phyloP scores from a whole-genome alignment of 2,113 vertebrate species.

The Sakesphorus luctuosus region DNA sequence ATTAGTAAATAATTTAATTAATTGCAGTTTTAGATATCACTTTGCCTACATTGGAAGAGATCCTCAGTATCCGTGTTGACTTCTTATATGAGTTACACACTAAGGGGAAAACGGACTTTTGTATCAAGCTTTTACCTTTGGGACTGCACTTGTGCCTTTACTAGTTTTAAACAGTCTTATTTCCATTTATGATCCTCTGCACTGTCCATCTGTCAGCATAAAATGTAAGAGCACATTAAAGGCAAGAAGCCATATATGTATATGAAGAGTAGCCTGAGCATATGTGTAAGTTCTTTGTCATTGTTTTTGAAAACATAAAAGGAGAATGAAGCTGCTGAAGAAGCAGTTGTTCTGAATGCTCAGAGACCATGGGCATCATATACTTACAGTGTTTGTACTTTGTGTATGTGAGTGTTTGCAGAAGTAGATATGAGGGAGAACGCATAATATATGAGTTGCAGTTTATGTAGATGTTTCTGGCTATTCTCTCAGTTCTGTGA shows the following conservation, averaged over 20 bases:
- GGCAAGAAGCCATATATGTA: neutral
- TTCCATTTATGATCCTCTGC: neutral
- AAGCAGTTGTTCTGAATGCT: neutral
- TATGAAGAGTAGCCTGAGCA: neutral
- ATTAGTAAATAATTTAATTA: neutral
- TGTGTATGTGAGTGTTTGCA: fast-evolving
- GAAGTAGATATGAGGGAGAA: neutral
- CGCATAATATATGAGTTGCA: neutral
- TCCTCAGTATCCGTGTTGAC: neutral
- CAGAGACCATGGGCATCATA: neutral
- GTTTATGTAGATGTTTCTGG: neutral
- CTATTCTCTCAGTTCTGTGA: neutral
- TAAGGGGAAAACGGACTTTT: neutral
- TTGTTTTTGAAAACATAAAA: neutral
- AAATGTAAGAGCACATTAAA: neutral
- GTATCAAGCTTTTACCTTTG: neutral
- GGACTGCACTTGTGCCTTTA: neutral
- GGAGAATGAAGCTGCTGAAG: neutral
- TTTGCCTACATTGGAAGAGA: neutral
- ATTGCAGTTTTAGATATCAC: neutral
- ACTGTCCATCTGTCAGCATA: neutral
- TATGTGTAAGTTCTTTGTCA: neutral
- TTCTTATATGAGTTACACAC: neutral
- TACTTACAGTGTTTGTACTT: neutral
- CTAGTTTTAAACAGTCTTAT: neutral